Percentiles rank a stretch among this genome's conserved stretches.
These are phyloP conservation scores for Laspeyria flexula DNA, from an alignment of 2,888 invertebrate genomes.

Conservation along the genomic window DNA sequence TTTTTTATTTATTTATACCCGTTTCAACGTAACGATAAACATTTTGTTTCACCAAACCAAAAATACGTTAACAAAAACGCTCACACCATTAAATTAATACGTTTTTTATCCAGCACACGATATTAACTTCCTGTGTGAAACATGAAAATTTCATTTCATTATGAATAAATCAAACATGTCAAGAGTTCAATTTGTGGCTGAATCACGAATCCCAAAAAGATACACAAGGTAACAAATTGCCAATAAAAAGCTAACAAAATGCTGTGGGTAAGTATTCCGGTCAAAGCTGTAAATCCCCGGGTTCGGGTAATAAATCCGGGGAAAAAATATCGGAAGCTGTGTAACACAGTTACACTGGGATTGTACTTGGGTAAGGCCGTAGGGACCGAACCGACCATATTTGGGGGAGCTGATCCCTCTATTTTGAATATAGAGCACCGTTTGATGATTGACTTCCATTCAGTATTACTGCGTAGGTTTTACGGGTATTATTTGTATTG, in stretches of 20 bases:
- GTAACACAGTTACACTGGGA: slow-evolving; percentile 72
- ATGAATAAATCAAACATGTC: slow-evolving; percentile 47
- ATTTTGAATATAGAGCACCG: slow-evolving; percentile 40
- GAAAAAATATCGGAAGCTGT: slow-evolving; percentile 78
- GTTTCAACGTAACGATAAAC: not conserved
- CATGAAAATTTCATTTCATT: slow-evolving; percentile 31
- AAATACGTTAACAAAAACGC: not conserved
- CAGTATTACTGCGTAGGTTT: slow-evolving; percentile 20
- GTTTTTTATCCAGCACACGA: slow-evolving; percentile 20
- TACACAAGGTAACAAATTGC: slow-evolving; percentile 83
- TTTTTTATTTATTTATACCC: not conserved
- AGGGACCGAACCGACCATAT: slow-evolving; percentile 45
- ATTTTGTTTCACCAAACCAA: not conserved
- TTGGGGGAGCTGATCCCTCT: slow-evolving; percentile 37
- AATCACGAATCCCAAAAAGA: slow-evolving; percentile 74
- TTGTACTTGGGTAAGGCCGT: slow-evolving; percentile 45
- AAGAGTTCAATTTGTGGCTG: slow-evolving; percentile 70
- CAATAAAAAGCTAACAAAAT: slow-evolving; percentile 84
- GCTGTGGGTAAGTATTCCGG: slow-evolving; percentile 80
- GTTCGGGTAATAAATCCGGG: slow-evolving; percentile 71
- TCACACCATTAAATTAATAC: slow-evolving; percentile 10
- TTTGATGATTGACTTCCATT: slow-evolving; percentile 36
- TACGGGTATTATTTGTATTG: slow-evolving; percentile 16
- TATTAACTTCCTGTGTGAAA: slow-evolving; percentile 24
- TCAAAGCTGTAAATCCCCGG: slow-evolving; percentile 81